Evolutionary conservation across 2,113 vertebrate species (phyloP).

Genomic region (Synodontis membranacea): DNA sequence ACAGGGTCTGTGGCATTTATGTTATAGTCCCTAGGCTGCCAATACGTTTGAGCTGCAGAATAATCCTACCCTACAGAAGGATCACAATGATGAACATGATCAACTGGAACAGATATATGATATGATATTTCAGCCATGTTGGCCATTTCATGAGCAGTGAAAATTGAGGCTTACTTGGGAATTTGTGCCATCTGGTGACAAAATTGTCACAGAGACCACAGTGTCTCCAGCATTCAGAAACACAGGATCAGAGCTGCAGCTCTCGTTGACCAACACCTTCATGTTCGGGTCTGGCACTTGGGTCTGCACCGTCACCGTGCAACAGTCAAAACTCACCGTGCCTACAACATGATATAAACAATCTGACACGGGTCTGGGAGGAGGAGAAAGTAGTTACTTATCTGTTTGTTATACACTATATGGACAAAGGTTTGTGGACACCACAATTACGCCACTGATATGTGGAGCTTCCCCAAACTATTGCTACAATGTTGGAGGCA

Average conservation of each 20-base stretch:
- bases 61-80: too few relatives aligned
- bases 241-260: conserved; percentile 38
- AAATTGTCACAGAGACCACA: conserved; percentile 59
- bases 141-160: background rate
- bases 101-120: background rate
- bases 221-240: conserved; percentile 63
- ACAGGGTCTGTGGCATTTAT: too few relatives aligned
- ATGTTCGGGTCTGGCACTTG: conserved; percentile 6
- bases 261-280: background rate
- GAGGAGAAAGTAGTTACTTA: background rate
- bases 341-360: background rate
- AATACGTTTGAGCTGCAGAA: too few relatives aligned
- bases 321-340: conserved; percentile 53
- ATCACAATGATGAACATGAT: background rate
- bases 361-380: background rate
- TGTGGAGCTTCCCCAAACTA: too few relatives aligned
- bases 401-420: background rate
- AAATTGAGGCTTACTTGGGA: conserved; percentile 59
- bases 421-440: too few relatives aligned
- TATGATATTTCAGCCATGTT: background rate
- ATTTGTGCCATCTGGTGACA: conserved; percentile 72
- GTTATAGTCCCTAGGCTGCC: too few relatives aligned
- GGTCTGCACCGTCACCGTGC: conserved; percentile 46
- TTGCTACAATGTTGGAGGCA: too few relatives aligned
- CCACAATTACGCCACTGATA: too few relatives aligned